A percentile compares a stretch with the other conserved stretches of the same genome.
phyloP scores from a whole-genome alignment of 2,888 invertebrate species.

The Notodonta dromedarius region DNA sequence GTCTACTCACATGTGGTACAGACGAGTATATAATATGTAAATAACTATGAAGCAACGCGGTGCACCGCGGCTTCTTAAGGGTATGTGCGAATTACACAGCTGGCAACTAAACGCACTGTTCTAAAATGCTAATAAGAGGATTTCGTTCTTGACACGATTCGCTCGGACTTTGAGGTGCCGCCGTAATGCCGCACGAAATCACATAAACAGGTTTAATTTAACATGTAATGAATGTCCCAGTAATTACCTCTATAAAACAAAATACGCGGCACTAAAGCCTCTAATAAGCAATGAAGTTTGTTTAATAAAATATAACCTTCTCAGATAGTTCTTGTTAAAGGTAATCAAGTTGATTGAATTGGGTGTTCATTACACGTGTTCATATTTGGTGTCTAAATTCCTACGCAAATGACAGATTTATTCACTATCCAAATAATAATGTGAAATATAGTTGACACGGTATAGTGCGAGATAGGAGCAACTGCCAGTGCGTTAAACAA shows the following conservation, averaged over 20 bases:
- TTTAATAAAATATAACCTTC: slow-evolving; percentile 4
- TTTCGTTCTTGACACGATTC: slow-evolving; percentile 56
- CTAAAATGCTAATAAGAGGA: slow-evolving; percentile 53
- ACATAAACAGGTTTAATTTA: slow-evolving; percentile 8
- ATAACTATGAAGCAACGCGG: slow-evolving; percentile 12
- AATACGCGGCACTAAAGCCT: slow-evolving; percentile 1
- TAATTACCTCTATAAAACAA: slow-evolving; percentile 2
- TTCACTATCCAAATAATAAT: too few relatives aligned
- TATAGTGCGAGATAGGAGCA: too few relatives aligned
- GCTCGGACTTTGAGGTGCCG: slow-evolving; percentile 13
- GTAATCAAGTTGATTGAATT: neutral
- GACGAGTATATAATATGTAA: slow-evolving; percentile 6
- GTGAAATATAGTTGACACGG: too few relatives aligned
- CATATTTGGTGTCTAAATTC: too few relatives aligned
- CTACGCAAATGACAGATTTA: too few relatives aligned
- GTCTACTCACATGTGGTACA: too few relatives aligned
- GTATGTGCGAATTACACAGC: slow-evolving; percentile 25
- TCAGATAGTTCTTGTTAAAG: neutral
- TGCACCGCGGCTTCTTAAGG: slow-evolving; percentile 21
- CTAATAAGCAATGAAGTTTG: neutral
- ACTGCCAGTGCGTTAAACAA: too few relatives aligned
- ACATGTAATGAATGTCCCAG: slow-evolving; percentile 3
- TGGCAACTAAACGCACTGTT: slow-evolving; percentile 26
- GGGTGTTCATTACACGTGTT: too few relatives aligned
- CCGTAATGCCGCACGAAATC: slow-evolving; percentile 18